Evolutionary conservation across 2,888 invertebrate species (phyloP), one percentile per base, ranked within the genome.

Genomic region (Yponomeuta malinellus): DNA sequence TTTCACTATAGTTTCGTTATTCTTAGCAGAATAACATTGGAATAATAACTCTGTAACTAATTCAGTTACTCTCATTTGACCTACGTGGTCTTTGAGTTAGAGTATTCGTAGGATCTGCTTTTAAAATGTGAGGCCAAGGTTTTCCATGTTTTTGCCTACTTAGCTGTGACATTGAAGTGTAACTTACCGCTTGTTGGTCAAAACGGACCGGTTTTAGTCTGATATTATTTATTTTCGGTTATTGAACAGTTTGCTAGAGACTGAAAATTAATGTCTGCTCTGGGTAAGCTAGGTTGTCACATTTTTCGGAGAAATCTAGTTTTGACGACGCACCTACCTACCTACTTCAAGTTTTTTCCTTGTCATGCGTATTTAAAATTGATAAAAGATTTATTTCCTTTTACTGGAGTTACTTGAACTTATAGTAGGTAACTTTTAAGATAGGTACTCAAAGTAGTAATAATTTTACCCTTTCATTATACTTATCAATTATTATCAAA

Each of bases 1-100:
- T 77, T 76, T 76, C 77, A 76, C 72, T 43, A 68, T 73, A 74
- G 76, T 78, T 72, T 71, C 72, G 71, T 69, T 65, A 73, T 70
- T 76, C 74, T 73, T 75, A 76, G 74, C 76, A 72, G 74, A 79
- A 73, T 75, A 72, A 73, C 29, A 68, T 73, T 69, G 68, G 64
- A 66, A 71, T 73, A 72, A 48, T 74, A 71, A 48, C 15, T 37
- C 52, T 1, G n/a, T 31, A 15, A 67, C 52, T 59, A 15, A 15
- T 59, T 59, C 15, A 59, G 43, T 43, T 59, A 59, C 15, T 59
- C 52, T 59, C 52, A 12, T 43, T 59, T 59, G 52, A 59, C 52
- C 52, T 12, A 59, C 12, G 52, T 59, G 15, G 52, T 59, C 52
- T 59, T 59, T 65, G 63, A n/a, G 23, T 29, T n/a, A 15, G 15